Conservation (phyloP, 2,797 vertebrate species). For the Hemitrygon akajei region DNA sequence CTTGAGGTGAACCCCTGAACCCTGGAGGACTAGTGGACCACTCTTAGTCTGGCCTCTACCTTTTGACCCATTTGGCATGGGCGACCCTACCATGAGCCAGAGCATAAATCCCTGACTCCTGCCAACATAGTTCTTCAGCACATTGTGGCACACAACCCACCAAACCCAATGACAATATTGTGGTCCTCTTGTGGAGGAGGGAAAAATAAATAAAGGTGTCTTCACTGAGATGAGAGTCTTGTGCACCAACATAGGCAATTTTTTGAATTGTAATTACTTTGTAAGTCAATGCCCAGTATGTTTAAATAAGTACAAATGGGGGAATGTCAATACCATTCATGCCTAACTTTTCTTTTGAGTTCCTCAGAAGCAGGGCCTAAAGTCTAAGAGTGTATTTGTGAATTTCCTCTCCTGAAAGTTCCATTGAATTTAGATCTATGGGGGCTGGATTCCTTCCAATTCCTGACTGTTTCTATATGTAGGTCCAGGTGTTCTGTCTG, state of each 20-base stretch:
- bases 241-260: not conserved
- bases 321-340: not conserved
- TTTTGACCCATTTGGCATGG: too few species aligned
- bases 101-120: too few species aligned
- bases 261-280: not conserved
- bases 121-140: too few species aligned
- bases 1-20: too few species aligned
- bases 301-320: not conserved
- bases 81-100: too few species aligned
- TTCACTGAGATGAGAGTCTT: not conserved
- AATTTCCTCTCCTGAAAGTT: not conserved
- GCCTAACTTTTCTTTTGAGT: not conserved
- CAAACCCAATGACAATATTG: too few species aligned
- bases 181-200: too few species aligned
- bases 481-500: not conserved
- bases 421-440: constrained; percentile 3
- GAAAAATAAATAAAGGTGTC: too few species aligned
- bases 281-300: too few species aligned
- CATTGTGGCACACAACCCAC: too few species aligned
- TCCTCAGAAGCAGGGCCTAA: not conserved
- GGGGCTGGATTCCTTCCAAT: not conserved
- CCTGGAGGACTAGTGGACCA: too few species aligned
- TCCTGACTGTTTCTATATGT: constrained; percentile 17
- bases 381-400: not conserved
- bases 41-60: too few species aligned